Conservation (phyloP, 1,140 invertebrate species). For the Dendrolimus punctatus region DNA sequence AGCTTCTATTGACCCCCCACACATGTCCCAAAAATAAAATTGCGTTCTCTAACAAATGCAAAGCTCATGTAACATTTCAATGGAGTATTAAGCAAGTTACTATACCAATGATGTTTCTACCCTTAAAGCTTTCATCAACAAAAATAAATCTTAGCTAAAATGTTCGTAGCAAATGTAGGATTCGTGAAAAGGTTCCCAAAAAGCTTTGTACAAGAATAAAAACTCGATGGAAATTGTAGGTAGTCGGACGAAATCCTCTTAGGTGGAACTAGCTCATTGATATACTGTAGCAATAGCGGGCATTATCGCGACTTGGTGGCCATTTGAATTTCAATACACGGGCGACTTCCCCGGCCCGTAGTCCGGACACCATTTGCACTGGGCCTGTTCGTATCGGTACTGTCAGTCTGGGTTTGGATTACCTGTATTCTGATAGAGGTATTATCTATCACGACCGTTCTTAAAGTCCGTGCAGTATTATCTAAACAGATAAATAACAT, state of each 20-base stretch:
- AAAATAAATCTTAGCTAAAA: too few relatives aligned
- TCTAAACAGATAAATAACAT: too few relatives aligned
- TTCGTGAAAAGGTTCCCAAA: neutral
- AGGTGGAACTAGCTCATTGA: conserved; percentile 7
- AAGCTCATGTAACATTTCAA: too few relatives aligned
- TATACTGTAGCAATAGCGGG: conserved; percentile 11
- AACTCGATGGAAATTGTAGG: conserved; percentile 1
- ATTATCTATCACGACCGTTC: too few relatives aligned
- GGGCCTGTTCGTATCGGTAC: neutral
- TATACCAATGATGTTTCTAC: too few relatives aligned
- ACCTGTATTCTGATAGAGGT: too few relatives aligned
- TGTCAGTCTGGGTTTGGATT: neutral
- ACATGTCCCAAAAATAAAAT: too few relatives aligned
- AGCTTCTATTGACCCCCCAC: too few relatives aligned
- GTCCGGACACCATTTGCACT: neutral
- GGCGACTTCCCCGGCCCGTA: neutral
- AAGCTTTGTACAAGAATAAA: neutral
- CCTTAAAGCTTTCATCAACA: too few relatives aligned
- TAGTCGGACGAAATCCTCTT: conserved; percentile 10
- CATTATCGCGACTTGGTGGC: conserved; percentile 8
- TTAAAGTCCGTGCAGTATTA: too few relatives aligned
- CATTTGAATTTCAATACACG: conserved; percentile 16
- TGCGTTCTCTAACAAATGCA: too few relatives aligned
- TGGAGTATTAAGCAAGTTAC: too few relatives aligned
- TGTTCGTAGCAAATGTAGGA: neutral